A percentile compares a stretch with the other conserved stretches of the same genome.
Evolutionary conservation across 2,888 invertebrate species (phyloP).

Genomic region (Coelinius sp.): DNA sequence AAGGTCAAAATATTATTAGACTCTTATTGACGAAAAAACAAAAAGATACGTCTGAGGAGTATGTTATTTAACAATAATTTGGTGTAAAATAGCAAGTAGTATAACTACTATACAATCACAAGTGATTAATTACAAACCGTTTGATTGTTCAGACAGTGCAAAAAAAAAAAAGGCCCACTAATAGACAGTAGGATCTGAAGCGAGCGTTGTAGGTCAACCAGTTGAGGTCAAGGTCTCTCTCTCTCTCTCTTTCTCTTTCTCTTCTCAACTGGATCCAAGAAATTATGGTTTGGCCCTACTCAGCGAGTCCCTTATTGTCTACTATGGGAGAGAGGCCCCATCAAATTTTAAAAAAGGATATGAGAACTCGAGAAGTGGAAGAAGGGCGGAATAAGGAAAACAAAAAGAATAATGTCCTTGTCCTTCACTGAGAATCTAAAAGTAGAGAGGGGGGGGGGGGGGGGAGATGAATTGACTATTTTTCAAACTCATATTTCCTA

Average conservation of each 20-base stretch:
- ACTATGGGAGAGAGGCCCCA: constrained; percentile 41
- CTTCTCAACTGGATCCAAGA: constrained; percentile 29
- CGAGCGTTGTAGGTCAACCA: constrained; percentile 65
- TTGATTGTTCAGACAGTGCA: constrained; percentile 49
- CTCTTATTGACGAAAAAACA: neutral
- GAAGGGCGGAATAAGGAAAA: constrained; percentile 7
- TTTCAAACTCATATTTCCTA: too few species aligned
- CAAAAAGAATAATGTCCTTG: neutral
- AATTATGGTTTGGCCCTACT: constrained; percentile 38
- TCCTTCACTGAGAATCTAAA: neutral
- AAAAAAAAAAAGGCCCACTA: constrained; percentile 35
- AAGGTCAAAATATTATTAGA: neutral
- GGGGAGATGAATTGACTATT: too few species aligned
- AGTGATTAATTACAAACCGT: constrained; percentile 46
- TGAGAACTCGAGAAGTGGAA: constrained; percentile 25
- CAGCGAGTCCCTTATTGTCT: constrained; percentile 42
- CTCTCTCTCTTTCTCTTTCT: too few species aligned
- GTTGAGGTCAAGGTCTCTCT: constrained; percentile 68
- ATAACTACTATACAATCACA: neutral
- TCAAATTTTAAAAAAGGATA: constrained; percentile 5
- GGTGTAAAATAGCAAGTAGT: constrained; percentile 20
- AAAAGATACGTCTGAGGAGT: constrained; percentile 32
- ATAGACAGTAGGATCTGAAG: constrained; percentile 47
- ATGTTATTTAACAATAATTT: constrained; percentile 12
- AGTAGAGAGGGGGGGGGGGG: neutral